Base-by-base conservation (phyloP, 2,113 vertebrate species). In the Turnix velox region DNA sequence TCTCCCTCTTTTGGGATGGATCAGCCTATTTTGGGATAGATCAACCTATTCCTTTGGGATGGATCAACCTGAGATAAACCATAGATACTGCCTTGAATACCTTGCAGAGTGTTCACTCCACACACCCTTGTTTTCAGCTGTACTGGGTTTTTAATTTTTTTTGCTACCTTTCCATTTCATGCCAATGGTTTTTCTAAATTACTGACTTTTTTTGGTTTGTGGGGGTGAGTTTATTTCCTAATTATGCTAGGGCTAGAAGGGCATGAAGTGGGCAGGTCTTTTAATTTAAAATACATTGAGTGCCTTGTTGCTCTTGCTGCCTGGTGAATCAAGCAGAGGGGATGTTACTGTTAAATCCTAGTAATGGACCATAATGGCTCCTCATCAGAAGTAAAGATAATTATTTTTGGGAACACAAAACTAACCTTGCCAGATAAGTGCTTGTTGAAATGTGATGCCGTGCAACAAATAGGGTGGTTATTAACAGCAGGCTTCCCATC, bases 371-470 rank as follows among this genome's bases (percentile, higher is more conserved):
- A 40, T 92, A 94, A 88, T 88, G 87, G 75, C 58, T 81, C 5
- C 78, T 94, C 37, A 51, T 92, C 83, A 87, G 69, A 93, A 93
- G 77, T 90, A 93, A 95, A 94, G 71, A 35, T 79, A 86, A 94
- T 92, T 92, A 89, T 94, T 92, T 92, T 88, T 71, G 79, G 86
- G 48, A 93, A 71, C 55, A 51, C 86, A 92, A 73, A 95, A 87
- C 66, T 93, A 84, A 83, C 71, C 52, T 80, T 87, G 85, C 68
- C 52, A 91, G 51, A 79, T 94, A 94, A 95, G 95, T 97, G 94
- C 94, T 95, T 95, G 52, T 86, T 97, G 96, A 97, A 97, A 96
- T 90, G 62, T 92, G 95, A 97, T 89, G 79, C 92, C 90, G 30
- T 43, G 63, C 88, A 91, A 78, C 87, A 96, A 96, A 92, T 95